Base-by-base conservation (phyloP, 2,113 vertebrate genomes). In the Phylloscopus whistleri region DNA sequence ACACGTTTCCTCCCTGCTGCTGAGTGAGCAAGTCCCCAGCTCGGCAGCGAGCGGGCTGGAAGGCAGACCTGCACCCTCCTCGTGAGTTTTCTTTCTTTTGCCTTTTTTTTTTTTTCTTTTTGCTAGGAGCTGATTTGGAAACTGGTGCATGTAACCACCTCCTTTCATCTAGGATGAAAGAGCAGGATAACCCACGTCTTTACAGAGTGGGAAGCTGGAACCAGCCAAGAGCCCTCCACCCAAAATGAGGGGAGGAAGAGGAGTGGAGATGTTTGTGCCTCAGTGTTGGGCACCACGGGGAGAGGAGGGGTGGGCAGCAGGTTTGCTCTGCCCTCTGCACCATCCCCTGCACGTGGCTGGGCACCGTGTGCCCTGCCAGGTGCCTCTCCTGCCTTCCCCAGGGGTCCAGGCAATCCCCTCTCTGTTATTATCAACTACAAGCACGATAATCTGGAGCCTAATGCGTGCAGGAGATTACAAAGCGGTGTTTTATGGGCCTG, bases 121-220 rank as follows among this genome's bases (percentile, higher is more conserved):
- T 58, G 76, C 95, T 82, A 13, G 87, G 37, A 94, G 94, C 93
- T 91, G 94, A 89, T 93, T 94, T 89, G 75, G 89, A 93, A 94
- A 79, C 77, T 94, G 84, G 80, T 84, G 66, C 95, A 39, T 97
- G 94, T 94, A 94, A 92, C 77, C 73, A 73, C 44, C 84, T 87
- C 89, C 95, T 95, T 97, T 97, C 96, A 97, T 97, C 94, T 89
- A 46, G 84, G 95, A 96, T 95, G 89, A 96, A 96, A 96, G 94
- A 48, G 51, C 93, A 92, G 86, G 73, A 35, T 70, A 93, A 89
- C 92, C 95, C 49, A 17, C 2, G 84, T 76, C 91, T 68, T 41
- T n/a, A 7, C 27, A 84, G 90, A 69, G 24, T 0, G 33, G 90
- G 53, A 7, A 72, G 63, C 84, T 44, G 93, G 93, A 11, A 81